A percentile compares a stretch with the other conserved stretches of the same genome.
These are phyloP conservation scores for Heliconius sara DNA, from an alignment of 2,888 invertebrate genomes.

Conservation along the genomic window DNA sequence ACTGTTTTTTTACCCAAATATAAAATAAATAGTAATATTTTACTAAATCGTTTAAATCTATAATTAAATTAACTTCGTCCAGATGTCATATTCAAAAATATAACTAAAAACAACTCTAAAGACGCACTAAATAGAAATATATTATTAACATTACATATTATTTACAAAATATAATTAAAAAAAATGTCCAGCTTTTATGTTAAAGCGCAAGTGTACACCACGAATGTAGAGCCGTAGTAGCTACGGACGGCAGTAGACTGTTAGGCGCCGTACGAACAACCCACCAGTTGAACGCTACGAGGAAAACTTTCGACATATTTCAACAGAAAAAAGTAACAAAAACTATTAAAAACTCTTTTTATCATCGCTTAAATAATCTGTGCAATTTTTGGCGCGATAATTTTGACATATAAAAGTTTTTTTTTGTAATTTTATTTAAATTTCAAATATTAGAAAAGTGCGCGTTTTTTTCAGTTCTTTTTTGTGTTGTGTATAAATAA, in stretches of 20 bases:
- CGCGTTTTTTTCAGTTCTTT: slow-evolving; percentile 12
- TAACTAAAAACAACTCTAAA: not conserved
- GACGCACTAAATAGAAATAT: not conserved
- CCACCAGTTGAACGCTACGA: slow-evolving; percentile 51
- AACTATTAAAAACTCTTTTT: slow-evolving; percentile 18
- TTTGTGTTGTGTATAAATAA: slow-evolving; percentile 21
- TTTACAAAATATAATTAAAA: no score
- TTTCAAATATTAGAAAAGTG: slow-evolving; percentile 1
- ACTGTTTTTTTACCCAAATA: no score
- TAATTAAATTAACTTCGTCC: no score
- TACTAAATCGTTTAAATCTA: no score
- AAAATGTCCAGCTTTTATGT: not conserved
- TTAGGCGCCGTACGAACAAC: slow-evolving; percentile 51
- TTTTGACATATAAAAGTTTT: not conserved
- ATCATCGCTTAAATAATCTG: not conserved
- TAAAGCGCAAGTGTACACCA: slow-evolving; percentile 21
- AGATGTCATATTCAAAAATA: not conserved
- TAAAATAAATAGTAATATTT: no score
- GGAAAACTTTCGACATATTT: slow-evolving; percentile 50
- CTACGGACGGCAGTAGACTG: slow-evolving; percentile 52
- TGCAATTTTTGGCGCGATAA: slow-evolving; percentile 24
- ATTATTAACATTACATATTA: no score
- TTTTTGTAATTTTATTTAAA: not conserved
- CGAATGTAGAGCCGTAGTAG: slow-evolving; percentile 25
- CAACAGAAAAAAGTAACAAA: slow-evolving; percentile 26